Conservation (phyloP, 2,888 invertebrate species). For the Pandemis cinnamomeana region DNA sequence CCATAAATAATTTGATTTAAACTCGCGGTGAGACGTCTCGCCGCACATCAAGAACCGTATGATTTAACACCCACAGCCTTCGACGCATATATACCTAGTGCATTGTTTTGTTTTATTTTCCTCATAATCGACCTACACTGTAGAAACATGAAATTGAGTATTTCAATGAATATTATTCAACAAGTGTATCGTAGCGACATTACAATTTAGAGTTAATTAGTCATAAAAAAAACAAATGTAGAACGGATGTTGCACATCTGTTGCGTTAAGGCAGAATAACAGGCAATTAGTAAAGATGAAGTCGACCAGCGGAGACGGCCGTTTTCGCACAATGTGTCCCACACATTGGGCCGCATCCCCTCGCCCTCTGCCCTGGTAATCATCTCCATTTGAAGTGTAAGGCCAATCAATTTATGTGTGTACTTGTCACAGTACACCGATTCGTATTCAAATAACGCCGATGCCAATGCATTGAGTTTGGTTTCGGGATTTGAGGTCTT, state of each 20-base stretch:
- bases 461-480: not conserved
- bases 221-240: constrained; percentile 52
- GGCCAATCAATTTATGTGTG: constrained; percentile 22
- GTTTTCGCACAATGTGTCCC: constrained; percentile 81
- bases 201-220: constrained; percentile 45
- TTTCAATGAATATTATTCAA: constrained; percentile 3
- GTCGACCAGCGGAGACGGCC: constrained; percentile 51
- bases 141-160: not conserved
- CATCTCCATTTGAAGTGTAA: constrained; percentile 43
- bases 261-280: constrained; percentile 77
- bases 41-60: constrained; percentile 53
- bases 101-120: constrained; percentile 53
- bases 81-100: constrained; percentile 43
- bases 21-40: constrained; percentile 49
- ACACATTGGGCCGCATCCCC: constrained; percentile 75
- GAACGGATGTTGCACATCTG: constrained; percentile 83
- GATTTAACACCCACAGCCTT: constrained; percentile 59
- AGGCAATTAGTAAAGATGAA: constrained; percentile 78
- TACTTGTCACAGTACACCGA: constrained; percentile 1
- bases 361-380: constrained; percentile 50
- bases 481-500: not conserved
- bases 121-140: constrained; percentile 43
- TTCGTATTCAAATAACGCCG: not conserved
- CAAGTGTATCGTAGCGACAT: constrained; percentile 17
- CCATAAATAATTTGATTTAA: constrained; percentile 62